phyloP scores from a whole-genome alignment of 1,140 invertebrate genomes.

The Trigoniulus corallinus region DNA sequence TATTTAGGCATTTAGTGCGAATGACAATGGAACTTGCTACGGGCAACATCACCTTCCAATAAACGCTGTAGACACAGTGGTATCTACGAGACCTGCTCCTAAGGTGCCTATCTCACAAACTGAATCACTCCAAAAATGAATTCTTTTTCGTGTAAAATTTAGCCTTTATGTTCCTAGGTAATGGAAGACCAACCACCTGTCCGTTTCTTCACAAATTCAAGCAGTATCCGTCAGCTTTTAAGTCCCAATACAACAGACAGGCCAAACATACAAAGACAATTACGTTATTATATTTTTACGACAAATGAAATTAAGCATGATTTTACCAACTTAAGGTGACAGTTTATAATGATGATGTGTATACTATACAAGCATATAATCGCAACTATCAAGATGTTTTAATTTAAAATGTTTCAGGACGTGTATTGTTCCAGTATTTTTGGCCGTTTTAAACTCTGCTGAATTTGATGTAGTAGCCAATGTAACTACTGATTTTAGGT shows the following conservation, averaged over 20 bases:
- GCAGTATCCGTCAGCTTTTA: neutral
- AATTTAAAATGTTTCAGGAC: neutral
- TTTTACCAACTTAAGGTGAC: neutral
- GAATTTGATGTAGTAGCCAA: neutral
- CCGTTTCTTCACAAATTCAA: neutral
- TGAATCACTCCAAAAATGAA: too few species aligned
- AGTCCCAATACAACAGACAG: neutral
- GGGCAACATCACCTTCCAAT: conserved; percentile 9
- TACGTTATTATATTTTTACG: neutral
- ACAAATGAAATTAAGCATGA: neutral
- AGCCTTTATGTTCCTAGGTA: neutral
- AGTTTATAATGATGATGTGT: too few species aligned
- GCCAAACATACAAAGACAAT: too few species aligned
- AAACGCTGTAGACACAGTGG: conserved; percentile 2
- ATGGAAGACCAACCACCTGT: neutral
- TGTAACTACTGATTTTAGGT: neutral
- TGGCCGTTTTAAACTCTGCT: neutral
- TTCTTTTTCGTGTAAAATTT: neutral
- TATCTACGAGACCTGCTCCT: neutral
- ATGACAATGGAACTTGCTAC: neutral
- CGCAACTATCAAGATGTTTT: neutral
- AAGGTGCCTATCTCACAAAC: neutral
- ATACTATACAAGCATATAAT: neutral
- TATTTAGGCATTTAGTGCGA: neutral
- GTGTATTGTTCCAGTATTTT: neutral